Evolutionary conservation across 2,113 vertebrate species (phyloP).

Genomic region (Rhynchomys soricoides): DNA sequence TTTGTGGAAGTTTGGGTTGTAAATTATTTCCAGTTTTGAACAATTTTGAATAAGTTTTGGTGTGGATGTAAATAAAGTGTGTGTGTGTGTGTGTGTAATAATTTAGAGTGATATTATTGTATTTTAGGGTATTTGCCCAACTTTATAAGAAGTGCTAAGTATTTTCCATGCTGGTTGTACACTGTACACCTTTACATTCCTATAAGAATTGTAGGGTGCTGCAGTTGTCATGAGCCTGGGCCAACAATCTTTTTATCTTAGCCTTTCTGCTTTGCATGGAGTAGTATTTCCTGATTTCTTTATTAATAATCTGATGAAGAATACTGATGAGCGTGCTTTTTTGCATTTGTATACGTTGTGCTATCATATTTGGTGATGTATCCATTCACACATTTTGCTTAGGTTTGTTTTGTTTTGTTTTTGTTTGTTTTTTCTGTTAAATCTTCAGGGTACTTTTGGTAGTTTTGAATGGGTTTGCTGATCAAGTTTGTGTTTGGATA

Average conservation of each 20-base stretch:
- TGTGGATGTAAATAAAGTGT: not conserved
- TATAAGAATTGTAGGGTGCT: not conserved
- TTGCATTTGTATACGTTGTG: not conserved
- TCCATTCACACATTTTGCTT: not conserved
- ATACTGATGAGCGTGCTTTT: not conserved
- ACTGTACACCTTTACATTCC: not conserved
- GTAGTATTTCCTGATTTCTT: not conserved
- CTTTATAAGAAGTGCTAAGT: conserved; percentile 9
- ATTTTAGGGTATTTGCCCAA: not conserved
- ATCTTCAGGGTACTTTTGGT: not conserved
- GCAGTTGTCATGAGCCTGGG: not conserved
- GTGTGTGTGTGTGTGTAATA: conserved; percentile 2
- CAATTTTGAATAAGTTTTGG: not conserved
- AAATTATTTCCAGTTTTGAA: conserved; percentile 7
- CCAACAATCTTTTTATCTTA: not conserved
- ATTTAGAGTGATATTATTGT: not conserved
- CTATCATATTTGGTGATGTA: not conserved
- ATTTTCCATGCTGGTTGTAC: not conserved
- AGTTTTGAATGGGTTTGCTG: not conserved
- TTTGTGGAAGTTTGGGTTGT: not conserved
- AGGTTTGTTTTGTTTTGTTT: not conserved
- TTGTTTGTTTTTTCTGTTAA: not conserved
- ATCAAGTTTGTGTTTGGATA: not conserved
- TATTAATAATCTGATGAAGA: not conserved
- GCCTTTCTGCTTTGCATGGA: not conserved